A percentile compares a stretch with the other conserved stretches of the same genome.
These are phyloP conservation scores for Hirtodrosophila alboralis DNA, from an alignment of 2,888 invertebrate species.

Conservation along the genomic window DNA sequence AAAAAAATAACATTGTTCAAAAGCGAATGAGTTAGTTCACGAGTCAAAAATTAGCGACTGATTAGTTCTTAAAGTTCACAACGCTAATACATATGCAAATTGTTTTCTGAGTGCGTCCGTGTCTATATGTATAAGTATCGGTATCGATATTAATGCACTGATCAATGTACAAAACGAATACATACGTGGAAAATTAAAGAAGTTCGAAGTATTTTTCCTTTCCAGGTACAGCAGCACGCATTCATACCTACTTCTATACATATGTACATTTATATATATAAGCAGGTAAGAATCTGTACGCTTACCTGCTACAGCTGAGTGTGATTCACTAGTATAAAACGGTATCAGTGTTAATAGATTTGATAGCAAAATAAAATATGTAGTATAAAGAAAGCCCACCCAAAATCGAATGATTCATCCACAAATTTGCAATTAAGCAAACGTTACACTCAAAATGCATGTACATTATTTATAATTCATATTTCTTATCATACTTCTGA, in stretches of 20 bases:
- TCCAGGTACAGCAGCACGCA: too few relatives aligned
- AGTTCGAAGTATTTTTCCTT: slow-evolving; percentile 9
- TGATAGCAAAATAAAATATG: slow-evolving; percentile 30
- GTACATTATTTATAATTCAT: too few relatives aligned
- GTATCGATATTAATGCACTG: background rate
- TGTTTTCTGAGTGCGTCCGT: slow-evolving; percentile 1
- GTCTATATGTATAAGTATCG: background rate
- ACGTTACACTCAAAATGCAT: background rate
- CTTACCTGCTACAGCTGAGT: too few relatives aligned
- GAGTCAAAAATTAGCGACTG: too few relatives aligned
- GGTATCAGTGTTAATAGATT: slow-evolving; percentile 27
- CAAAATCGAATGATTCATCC: slow-evolving; percentile 35
- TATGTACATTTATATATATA: background rate
- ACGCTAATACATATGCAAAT: background rate
- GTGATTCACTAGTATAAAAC: slow-evolving; percentile 34
- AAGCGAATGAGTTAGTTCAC: too few relatives aligned
- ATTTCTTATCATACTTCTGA: too few relatives aligned
- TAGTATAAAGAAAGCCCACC: slow-evolving; percentile 4
- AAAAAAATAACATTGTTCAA: too few relatives aligned
- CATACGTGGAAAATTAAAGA: slow-evolving; percentile 4
- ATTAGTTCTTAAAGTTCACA: too few relatives aligned
- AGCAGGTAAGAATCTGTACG: background rate
- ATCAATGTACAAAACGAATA: slow-evolving; percentile 2
- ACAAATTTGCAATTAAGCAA: background rate
- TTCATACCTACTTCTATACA: too few relatives aligned